These are phyloP conservation scores for Pandion haliaetus DNA, from an alignment of 2,113 vertebrate species.

Conservation along the genomic window DNA sequence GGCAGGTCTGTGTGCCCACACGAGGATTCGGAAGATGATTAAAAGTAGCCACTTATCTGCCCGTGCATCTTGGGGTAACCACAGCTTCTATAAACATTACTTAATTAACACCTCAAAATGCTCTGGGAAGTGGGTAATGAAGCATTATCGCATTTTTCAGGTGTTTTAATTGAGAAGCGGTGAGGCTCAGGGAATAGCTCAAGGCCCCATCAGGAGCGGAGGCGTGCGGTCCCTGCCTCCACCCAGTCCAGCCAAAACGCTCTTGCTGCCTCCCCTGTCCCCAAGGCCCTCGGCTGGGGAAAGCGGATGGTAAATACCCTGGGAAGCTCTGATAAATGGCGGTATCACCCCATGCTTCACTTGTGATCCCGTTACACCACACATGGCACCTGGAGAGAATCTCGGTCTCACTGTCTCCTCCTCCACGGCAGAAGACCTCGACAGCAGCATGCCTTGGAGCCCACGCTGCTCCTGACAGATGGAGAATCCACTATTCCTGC, in stretches of 20 bases:
- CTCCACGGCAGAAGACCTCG: background rate
- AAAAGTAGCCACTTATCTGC: conserved; percentile 4
- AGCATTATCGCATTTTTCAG: background rate
- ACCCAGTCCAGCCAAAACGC: background rate
- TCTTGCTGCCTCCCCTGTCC: background rate
- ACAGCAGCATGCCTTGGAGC: background rate
- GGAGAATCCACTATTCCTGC: background rate
- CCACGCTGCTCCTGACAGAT: background rate
- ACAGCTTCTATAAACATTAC: conserved; percentile 6
- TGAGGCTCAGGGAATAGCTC: conserved; percentile 4
- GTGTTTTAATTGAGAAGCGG: conserved; percentile 13
- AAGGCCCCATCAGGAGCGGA: background rate
- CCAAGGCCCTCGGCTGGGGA: background rate
- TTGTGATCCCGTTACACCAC: accelerated
- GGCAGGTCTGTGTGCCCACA: background rate
- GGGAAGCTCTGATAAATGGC: background rate
- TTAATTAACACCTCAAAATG: conserved; percentile 37
- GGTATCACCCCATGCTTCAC: background rate
- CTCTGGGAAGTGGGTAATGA: conserved; percentile 47
- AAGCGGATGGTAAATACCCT: background rate
- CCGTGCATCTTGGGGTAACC: background rate
- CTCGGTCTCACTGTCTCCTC: accelerated
- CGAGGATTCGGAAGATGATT: background rate
- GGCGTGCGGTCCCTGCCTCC: background rate
- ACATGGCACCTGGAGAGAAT: background rate